These are phyloP conservation scores for Oryzias woworae DNA, from an alignment of 2,113 vertebrate genomes.

Conservation along the genomic window DNA sequence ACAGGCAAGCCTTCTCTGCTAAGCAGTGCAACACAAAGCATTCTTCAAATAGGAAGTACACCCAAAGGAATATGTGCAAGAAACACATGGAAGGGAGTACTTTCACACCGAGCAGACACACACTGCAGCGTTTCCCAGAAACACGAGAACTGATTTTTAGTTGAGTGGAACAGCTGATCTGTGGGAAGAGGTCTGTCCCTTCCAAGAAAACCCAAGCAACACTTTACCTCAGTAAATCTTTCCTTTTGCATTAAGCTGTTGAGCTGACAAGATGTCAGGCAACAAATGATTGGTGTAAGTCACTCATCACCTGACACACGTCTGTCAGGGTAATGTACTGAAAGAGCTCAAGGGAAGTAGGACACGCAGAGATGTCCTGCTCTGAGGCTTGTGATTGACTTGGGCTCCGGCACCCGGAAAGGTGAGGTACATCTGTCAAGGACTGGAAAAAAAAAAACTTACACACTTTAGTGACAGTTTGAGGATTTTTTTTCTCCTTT, in stretches of 20 bases:
- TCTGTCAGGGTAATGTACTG: conserved; percentile 58
- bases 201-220: conserved; percentile 41
- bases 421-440: conserved; percentile 29
- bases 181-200: conserved; percentile 55
- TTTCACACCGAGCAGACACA: conserved; percentile 55
- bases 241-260: conserved; percentile 43
- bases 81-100: conserved; percentile 40
- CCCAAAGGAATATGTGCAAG: conserved; percentile 39
- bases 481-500: conserved; percentile 3
- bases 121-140: conserved; percentile 42
- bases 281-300: conserved; percentile 54
- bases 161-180: conserved; percentile 62
- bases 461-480: conserved; percentile 19
- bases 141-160: conserved; percentile 50
- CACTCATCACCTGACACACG: conserved; percentile 51
- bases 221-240: conserved; percentile 41
- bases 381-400: conserved; percentile 60
- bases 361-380: conserved; percentile 33
- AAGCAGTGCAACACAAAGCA: conserved; percentile 39
- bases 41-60: conserved; percentile 15
- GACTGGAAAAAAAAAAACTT: conserved; percentile 4
- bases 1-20: conserved; percentile 25
- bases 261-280: conserved; percentile 47
- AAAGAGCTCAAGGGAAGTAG: conserved; percentile 35
- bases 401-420: conserved; percentile 25